phyloP scores from a whole-genome alignment of 2,797 vertebrate genomes.

The Margarornis squamiger region DNA sequence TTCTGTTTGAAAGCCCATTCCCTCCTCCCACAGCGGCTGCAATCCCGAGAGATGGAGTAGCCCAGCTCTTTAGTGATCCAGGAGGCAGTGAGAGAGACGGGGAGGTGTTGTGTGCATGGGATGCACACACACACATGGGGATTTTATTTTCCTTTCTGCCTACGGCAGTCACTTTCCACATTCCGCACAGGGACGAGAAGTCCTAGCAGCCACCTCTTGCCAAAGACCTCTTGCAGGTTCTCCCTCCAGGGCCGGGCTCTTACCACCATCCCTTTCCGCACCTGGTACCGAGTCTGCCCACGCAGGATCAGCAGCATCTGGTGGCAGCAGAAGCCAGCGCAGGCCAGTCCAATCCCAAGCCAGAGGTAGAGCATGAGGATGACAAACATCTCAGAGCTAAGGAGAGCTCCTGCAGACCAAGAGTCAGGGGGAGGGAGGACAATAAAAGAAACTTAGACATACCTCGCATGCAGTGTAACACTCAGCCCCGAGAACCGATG shows the following conservation, averaged over 20 bases:
- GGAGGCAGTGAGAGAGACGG: background rate
- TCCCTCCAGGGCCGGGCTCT: conserved; percentile 83
- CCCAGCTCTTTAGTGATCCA: conserved; percentile 6
- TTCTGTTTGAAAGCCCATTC: background rate
- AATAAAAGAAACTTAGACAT: conserved; percentile 39
- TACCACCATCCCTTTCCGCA: conserved; percentile 84
- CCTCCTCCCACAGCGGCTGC: background rate
- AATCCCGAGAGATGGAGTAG: background rate
- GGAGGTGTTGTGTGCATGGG: background rate
- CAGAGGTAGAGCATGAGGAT: conserved; percentile 98
- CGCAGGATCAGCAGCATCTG: conserved; percentile 93
- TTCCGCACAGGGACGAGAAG: conserved; percentile 90
- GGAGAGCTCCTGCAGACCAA: conserved; percentile 83
- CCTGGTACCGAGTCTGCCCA: conserved; percentile 92
- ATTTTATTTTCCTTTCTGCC: conserved; percentile 76
- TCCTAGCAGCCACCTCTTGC: conserved; percentile 91
- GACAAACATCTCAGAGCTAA: conserved; percentile 94
- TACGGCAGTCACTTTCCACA: conserved; percentile 75
- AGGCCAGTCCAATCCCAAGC: conserved; percentile 95
- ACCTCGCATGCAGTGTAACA: background rate
- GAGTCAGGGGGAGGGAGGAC: background rate
- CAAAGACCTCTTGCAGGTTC: conserved; percentile 95
- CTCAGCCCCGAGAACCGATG: background rate
- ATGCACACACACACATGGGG: background rate
- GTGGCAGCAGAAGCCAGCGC: conserved; percentile 95